Evolutionary conservation across 2,888 invertebrate genomes (phyloP).

Genomic region (Mythimna ferrago): DNA sequence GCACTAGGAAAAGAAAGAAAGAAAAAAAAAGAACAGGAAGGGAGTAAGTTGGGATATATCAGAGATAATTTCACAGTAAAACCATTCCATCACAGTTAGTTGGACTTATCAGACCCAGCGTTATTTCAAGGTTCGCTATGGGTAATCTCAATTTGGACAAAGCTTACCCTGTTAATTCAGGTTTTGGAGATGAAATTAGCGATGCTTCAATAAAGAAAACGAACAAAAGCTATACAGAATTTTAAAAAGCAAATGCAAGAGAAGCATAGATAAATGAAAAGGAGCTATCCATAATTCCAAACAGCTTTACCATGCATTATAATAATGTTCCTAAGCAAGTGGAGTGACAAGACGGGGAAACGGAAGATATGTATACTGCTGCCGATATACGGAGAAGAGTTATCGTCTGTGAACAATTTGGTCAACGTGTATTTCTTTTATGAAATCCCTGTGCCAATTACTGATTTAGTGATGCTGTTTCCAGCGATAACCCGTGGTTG

Average conservation of each 20-base stretch:
- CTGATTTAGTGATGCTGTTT: constrained; percentile 85
- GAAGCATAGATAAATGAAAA: constrained; percentile 88
- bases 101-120: constrained; percentile 93
- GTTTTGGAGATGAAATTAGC: constrained; percentile 81
- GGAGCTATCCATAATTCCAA: constrained; percentile 80
- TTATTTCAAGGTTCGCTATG: constrained; percentile 93
- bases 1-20: no score
- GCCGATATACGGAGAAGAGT: constrained; percentile 89
- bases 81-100: constrained; percentile 90
- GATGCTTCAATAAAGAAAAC: constrained; percentile 78
- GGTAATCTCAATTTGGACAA: constrained; percentile 86
- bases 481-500: constrained; percentile 89
- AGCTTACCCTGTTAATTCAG: constrained; percentile 84
- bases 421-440: constrained; percentile 91
- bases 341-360: constrained; percentile 91
- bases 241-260: constrained; percentile 92
- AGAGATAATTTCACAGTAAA: no score
- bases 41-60: no score
- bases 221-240: constrained; percentile 89
- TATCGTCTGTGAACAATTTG: constrained; percentile 87
- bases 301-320: constrained; percentile 90
- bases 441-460: constrained; percentile 87
- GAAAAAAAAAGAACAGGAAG: no score
- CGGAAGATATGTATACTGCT: constrained; percentile 90
- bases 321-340: constrained; percentile 91